phyloP scores from a whole-genome alignment of 2,113 vertebrate genomes.

The Stegostoma tigrinum region DNA sequence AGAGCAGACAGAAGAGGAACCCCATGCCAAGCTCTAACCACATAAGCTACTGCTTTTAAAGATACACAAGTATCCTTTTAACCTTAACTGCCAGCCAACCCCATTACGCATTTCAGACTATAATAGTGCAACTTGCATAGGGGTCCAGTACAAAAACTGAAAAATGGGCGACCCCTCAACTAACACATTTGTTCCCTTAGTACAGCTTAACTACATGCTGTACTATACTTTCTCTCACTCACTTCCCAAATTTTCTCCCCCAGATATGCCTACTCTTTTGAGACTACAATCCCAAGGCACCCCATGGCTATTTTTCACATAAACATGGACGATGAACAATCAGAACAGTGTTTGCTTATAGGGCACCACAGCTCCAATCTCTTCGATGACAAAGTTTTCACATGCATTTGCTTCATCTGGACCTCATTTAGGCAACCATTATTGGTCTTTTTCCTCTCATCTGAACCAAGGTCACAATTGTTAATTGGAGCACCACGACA shows the following conservation, averaged over 20 bases:
- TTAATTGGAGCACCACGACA: neutral
- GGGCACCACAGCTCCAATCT: neutral
- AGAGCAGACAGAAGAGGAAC: neutral
- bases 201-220: neutral
- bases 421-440: neutral
- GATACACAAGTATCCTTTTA: neutral
- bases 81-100: neutral
- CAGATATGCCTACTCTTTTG: neutral
- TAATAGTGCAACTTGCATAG: neutral
- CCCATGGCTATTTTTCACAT: neutral
- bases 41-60: neutral
- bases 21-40: neutral
- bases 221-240: neutral
- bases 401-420: neutral
- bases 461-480: neutral
- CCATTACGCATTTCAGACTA: neutral
- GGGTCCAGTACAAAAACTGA: neutral
- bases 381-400: too few relatives aligned
- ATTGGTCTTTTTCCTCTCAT: neutral
- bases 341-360: neutral
- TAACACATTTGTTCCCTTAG: neutral
- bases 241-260: neutral
- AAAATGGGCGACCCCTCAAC: neutral
- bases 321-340: neutral
- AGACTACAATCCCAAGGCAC: neutral